Evolutionary conservation across 2,888 invertebrate species (phyloP), one percentile per base, ranked within the genome.

Genomic region (Thelaira solivaga): DNA sequence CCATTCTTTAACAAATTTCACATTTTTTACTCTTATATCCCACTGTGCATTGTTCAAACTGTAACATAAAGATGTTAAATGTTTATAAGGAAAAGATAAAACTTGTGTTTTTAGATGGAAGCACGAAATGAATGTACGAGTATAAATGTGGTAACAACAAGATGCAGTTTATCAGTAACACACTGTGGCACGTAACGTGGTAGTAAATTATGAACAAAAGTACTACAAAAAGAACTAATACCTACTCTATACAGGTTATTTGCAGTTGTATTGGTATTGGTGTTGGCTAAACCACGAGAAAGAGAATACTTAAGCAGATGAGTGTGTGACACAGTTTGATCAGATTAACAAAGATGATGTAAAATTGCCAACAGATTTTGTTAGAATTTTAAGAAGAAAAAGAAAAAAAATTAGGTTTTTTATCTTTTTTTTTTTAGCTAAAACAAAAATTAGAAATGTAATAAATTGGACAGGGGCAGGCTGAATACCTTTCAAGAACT

Each of bases 291-390:
- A n/a, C n/a, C n/a, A n/a, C n/a, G n/a, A n/a, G n/a, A n/a, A n/a
- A n/a, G n/a, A n/a, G n/a, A n/a, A n/a, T n/a, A n/a, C n/a, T n/a
- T n/a, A n/a, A n/a, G n/a, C n/a, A n/a, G n/a, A n/a, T n/a, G n/a
- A n/a, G n/a, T n/a, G 53, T 72, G 71, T 62, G 62, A 72, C 62
- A 72, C n/a, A 62, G 24, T 72, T 62, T 72, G 62, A 72, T 72
- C 55, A 62, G 62, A 62, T 72, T 72, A 62, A 62, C 62, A 62
- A 62, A 72, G 61, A 39, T 34, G 36, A 31, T 45, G 62, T 62
- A 43, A 62, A 72, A 72, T 72, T 53, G 55, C 62, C 41, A 62
- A 62, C 36, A 72, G 53, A 62, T 61, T 61, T 62, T 6, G 24
- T 41, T 18, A n/a, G 5, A 36, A 43, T 61, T 6, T n/a, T n/a